Conservation (phyloP, 2,113 vertebrate species). For the Lota lota region DNA sequence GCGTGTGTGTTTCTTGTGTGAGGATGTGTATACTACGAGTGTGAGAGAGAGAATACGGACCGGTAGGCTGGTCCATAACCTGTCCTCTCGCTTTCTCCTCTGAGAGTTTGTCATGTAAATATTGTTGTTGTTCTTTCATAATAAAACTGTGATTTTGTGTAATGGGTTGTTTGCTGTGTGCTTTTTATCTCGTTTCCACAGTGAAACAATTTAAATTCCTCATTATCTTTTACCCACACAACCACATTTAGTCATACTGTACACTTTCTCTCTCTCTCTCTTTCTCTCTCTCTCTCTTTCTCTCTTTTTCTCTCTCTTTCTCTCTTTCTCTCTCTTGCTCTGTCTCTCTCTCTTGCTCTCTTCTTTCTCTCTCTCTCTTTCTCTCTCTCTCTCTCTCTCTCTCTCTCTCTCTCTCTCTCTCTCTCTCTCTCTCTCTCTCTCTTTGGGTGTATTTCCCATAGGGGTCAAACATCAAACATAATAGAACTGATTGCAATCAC, state of each 20-base stretch:
- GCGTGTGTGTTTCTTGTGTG: background rate
- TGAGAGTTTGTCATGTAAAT: conserved; percentile 44
- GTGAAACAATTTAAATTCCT: conserved; percentile 18
- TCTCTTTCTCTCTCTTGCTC: too few species aligned
- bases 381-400: background rate
- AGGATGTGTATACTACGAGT: background rate
- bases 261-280: background rate
- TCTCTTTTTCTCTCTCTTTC: too few species aligned
- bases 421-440: background rate
- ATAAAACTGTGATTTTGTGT: conserved; percentile 47
- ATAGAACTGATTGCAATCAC: too few species aligned
- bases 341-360: too few species aligned
- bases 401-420: background rate
- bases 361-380: background rate
- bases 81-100: conserved; percentile 20
- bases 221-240: background rate
- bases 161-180: conserved; percentile 14
- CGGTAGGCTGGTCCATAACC: conserved; percentile 63
- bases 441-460: too few species aligned
- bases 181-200: conserved; percentile 19
- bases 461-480: too few species aligned
- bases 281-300: background rate
- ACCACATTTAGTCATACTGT: background rate
- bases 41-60: conserved; percentile 25
- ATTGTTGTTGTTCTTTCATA: conserved; percentile 21